Conservation (phyloP, 2,113 vertebrate genomes). For the Vicugna pacos region DNA sequence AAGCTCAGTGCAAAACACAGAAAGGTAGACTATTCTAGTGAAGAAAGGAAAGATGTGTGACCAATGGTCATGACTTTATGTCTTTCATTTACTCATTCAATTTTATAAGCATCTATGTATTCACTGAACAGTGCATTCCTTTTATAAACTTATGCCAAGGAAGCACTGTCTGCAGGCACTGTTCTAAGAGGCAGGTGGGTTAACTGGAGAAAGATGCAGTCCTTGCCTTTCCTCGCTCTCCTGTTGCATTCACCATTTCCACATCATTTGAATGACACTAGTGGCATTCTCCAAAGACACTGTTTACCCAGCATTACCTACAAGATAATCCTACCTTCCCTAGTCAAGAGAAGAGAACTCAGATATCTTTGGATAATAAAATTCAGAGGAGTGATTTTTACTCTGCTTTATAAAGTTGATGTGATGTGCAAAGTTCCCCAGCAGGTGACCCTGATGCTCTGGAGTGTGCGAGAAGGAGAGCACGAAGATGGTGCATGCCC, state of each 20-base stretch:
- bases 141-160: background rate
- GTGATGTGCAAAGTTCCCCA: background rate
- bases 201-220: background rate
- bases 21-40: background rate
- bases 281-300: background rate
- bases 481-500: background rate
- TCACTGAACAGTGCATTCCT: background rate
- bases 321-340: background rate
- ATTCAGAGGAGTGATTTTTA: background rate
- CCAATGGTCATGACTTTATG: background rate
- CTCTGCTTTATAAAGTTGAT: background rate
- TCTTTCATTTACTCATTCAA: background rate
- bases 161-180: background rate
- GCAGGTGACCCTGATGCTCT: background rate
- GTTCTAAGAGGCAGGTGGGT: background rate
- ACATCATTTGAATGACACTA: background rate
- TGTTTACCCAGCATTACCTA: background rate
- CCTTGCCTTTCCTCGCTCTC: background rate
- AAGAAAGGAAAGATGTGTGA: background rate
- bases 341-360: background rate
- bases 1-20: background rate
- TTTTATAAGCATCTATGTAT: background rate
- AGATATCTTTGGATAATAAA: background rate
- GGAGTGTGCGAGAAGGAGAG: background rate
- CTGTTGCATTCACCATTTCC: background rate